phyloP scores from a whole-genome alignment of 2,888 invertebrate genomes.

The Temnothorax rugatulus region DNA sequence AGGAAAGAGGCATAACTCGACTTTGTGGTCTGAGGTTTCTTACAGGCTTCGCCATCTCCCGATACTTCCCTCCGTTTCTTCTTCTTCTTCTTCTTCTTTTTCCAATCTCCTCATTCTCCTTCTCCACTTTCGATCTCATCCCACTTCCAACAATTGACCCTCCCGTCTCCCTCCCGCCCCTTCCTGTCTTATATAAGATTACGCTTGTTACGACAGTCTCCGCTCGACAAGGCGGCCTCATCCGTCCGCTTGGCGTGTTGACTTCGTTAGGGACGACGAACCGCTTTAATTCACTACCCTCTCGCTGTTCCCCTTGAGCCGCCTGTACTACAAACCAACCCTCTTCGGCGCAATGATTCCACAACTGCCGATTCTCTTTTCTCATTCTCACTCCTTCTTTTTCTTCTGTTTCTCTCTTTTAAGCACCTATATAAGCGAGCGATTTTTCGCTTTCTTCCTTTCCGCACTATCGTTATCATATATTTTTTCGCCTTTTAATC shows the following conservation, averaged over 20 bases:
- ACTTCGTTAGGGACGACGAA: slow-evolving; percentile 82
- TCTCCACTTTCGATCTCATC: slow-evolving; percentile 58
- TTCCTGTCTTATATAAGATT: slow-evolving; percentile 81
- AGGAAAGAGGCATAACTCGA: slow-evolving; percentile 73
- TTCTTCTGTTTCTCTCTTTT: neutral
- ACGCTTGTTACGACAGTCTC: slow-evolving; percentile 83
- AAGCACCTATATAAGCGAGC: too few species aligned
- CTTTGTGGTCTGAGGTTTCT: slow-evolving; percentile 74
- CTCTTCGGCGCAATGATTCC: slow-evolving; percentile 57
- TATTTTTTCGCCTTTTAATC: slow-evolving; percentile 12
- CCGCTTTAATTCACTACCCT: slow-evolving; percentile 81
- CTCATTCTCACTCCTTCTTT: neutral
- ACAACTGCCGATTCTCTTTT: slow-evolving; percentile 49
- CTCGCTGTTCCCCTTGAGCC: slow-evolving; percentile 57
- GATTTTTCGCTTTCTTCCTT: neutral
- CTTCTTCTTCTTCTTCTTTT: slow-evolving; percentile 11
- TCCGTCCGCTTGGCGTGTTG: slow-evolving; percentile 77
- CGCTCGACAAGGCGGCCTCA: slow-evolving; percentile 75
- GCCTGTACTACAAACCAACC: slow-evolving; percentile 65
- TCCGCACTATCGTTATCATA: neutral
- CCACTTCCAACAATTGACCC: slow-evolving; percentile 75
- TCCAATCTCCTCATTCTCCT: neutral
- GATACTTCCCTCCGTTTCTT: slow-evolving; percentile 21
- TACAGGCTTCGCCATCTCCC: slow-evolving; percentile 61
- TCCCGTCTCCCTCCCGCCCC: slow-evolving; percentile 47